Conservation (phyloP, 2,113 vertebrate species). For the Poeciliopsis prolifica region DNA sequence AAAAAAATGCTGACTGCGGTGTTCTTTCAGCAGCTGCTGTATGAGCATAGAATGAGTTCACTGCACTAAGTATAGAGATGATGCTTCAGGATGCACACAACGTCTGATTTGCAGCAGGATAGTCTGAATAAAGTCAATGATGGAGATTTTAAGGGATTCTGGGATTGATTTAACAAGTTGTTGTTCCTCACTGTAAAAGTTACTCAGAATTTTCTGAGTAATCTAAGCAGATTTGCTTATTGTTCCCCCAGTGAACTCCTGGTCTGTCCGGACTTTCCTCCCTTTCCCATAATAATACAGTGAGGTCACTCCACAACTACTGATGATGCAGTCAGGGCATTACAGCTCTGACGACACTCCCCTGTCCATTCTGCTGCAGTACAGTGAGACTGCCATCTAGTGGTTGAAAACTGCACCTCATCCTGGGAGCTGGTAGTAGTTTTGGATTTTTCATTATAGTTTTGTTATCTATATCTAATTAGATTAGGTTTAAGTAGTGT, state of each 20-base stretch:
- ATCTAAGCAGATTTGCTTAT: background rate
- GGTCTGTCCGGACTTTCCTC: background rate
- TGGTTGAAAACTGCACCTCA: background rate
- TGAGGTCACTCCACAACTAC: background rate
- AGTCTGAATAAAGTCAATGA: background rate
- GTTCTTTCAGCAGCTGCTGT: slow-evolving; percentile 31
- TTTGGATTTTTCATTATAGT: too few species aligned
- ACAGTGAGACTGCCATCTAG: background rate
- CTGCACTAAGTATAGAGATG: slow-evolving; percentile 5
- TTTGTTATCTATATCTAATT: too few species aligned
- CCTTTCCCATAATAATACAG: background rate
- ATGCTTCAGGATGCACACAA: background rate
- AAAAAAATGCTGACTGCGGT: slow-evolving; percentile 41
- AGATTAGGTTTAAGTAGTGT: too few species aligned
- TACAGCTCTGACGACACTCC: background rate
- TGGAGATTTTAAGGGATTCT: background rate
- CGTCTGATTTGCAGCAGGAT: background rate
- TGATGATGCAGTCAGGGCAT: background rate
- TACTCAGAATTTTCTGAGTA: background rate
- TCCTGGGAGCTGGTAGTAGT: too few species aligned
- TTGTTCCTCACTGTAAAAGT: background rate
- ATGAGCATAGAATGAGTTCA: slow-evolving; percentile 10
- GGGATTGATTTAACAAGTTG: background rate
- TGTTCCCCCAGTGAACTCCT: too few species aligned
- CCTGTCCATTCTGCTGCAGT: background rate